Evolutionary conservation across 2,113 vertebrate genomes (phyloP), one percentile per base, ranked within the genome.

Genomic region (Synodontis membranacea): DNA sequence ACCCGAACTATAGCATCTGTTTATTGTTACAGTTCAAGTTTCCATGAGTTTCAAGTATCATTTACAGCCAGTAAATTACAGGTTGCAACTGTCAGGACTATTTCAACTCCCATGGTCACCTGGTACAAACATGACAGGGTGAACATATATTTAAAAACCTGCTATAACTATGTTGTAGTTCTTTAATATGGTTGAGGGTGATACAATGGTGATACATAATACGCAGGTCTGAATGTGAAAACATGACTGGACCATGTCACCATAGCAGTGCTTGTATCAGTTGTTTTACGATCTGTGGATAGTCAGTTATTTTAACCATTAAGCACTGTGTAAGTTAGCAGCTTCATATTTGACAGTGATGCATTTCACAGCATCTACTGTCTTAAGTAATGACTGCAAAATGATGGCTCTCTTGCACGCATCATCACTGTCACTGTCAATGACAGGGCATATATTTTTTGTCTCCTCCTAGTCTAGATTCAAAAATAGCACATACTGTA

Each of bases 311-410:
- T 75, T 75, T 78, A 0, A 78, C 19, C 74, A 78, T 50, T 50
- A 78, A 31, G 74, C 46, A 78, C 46, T 2, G 19, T 19, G 46
- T 4, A 23, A 31, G 76, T 54, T 28, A 50, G 14, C 44, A 50
- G 14, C n/a, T 75, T 75, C 12, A 50, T 78, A 48, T 54, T 23
- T 34, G 50, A 79, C 50, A 79, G n/a, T 52, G 17, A 31, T 79
- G 15, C 23, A 54, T 79, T 52, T 79, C 23, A 79, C 3, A 54
- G 76, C 48, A 23, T 79, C 50, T 79, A 3, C 19, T 79, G n/a
- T 52, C n/a, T 52, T 79, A 79, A 54, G 76, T 79, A 79, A 54
- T 79, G 31, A 52, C 50, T 52, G 31, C 50, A 79, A 54, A 54
- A 79, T 79, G 31, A 79, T 54, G 48, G 17, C 75, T 50, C 50